A percentile compares a stretch with the other conserved stretches of the same genome.
phyloP scores from a whole-genome alignment of 2,113 vertebrate species.

The Nesoenas mayeri region DNA sequence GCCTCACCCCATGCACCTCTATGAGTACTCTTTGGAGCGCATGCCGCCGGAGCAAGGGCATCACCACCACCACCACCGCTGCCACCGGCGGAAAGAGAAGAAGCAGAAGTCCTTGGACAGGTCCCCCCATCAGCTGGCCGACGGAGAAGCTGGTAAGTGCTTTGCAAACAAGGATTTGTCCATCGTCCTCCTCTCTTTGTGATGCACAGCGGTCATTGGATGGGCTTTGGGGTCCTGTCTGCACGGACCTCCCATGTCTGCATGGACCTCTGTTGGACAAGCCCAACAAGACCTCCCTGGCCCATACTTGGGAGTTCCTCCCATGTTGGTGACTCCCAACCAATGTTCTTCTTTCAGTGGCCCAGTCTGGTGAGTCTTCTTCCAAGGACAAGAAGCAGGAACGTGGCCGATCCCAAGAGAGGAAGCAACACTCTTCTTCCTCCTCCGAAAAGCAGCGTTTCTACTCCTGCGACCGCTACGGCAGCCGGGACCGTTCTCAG shows the following conservation, averaged over 20 bases:
- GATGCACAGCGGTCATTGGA: too few relatives aligned
- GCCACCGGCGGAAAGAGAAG: slow-evolving; percentile 88
- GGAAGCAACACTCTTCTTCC: slow-evolving; percentile 89
- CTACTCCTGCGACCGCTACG: slow-evolving; percentile 94
- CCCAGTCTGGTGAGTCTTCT: slow-evolving; percentile 59
- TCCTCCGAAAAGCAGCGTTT: slow-evolving; percentile 92
- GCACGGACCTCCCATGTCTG: too few relatives aligned
- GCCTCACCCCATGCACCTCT: slow-evolving; percentile 79
- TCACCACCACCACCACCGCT: slow-evolving; percentile 90
- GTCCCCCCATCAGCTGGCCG: slow-evolving; percentile 73
- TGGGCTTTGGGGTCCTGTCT: background rate
- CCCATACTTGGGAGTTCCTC: background rate
- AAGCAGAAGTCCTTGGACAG: slow-evolving; percentile 90
- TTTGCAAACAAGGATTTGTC: background rate
- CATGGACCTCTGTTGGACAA: too few relatives aligned
- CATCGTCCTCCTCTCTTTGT: background rate
- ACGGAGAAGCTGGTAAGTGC: slow-evolving; percentile 76
- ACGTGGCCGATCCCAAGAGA: slow-evolving; percentile 91
- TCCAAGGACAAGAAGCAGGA: slow-evolving; percentile 79
- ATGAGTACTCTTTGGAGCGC: slow-evolving; percentile 80
- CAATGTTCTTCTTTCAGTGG: background rate
- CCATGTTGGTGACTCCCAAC: rapidly evolving
- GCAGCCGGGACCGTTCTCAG: slow-evolving; percentile 86
- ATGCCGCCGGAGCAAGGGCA: slow-evolving; percentile 78
- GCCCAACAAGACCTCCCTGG: background rate